A percentile compares a stretch with the other conserved stretches of the same genome.
phyloP scores from a whole-genome alignment of 1,140 invertebrate species.

The Plectrocnemia conspersa region DNA sequence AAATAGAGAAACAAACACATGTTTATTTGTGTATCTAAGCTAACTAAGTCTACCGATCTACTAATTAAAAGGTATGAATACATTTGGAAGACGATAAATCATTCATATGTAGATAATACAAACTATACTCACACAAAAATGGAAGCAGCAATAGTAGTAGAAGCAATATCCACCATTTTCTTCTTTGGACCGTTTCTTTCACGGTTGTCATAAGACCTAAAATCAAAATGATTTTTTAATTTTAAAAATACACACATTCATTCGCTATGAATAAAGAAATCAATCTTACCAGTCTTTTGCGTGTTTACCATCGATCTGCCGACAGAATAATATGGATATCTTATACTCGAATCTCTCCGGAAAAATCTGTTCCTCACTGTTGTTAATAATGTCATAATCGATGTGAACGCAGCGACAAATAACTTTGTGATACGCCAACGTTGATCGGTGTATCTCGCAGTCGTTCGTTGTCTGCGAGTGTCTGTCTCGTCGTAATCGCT shows the following conservation, averaged over 20 bases:
- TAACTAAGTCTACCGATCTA: too few species aligned
- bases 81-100: too few species aligned
- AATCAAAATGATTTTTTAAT: constrained; percentile 18
- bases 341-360: constrained; percentile 6
- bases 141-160: constrained; percentile 42
- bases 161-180: constrained; percentile 44
- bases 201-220: constrained; percentile 18
- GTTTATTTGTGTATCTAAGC: too few species aligned
- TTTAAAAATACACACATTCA: not conserved
- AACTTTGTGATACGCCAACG: constrained; percentile 45
- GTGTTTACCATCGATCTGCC: constrained; percentile 13
- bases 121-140: constrained; percentile 46
- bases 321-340: constrained; percentile 27
- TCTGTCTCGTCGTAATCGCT: constrained; percentile 46
- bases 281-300: constrained; percentile 18
- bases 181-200: constrained; percentile 30
- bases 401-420: constrained; percentile 39
- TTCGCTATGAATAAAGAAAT: not conserved
- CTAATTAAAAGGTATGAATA: too few species aligned
- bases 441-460: constrained; percentile 30
- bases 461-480: constrained; percentile 31
- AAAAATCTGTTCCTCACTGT: constrained; percentile 38
- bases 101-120: too few species aligned
- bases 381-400: constrained; percentile 37
- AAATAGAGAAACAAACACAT: constrained; percentile 15